A percentile compares a stretch with the other conserved stretches of the same genome.
Evolutionary conservation across 2,113 vertebrate species (phyloP).

Genomic region (Microtus richardsoni): DNA sequence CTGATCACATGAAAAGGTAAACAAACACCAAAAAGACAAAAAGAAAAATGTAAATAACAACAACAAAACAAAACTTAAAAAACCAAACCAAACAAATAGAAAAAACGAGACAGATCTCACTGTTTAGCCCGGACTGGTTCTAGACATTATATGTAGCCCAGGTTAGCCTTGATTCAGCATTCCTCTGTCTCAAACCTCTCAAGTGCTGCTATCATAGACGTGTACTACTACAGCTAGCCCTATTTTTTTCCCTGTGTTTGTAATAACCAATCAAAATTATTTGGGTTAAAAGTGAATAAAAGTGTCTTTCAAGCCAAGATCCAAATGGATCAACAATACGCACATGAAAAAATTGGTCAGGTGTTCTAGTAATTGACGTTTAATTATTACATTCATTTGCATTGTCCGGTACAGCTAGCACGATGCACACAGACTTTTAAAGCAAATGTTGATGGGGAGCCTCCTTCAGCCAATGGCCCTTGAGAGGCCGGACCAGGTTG

Average conservation of each 20-base stretch:
- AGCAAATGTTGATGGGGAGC: neutral
- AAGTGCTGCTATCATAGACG: neutral
- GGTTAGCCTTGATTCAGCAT: neutral
- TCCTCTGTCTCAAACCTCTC: neutral
- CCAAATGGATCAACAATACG: neutral
- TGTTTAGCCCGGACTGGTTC: neutral
- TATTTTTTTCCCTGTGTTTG: neutral
- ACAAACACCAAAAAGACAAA: neutral
- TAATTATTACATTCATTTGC: neutral
- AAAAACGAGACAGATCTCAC: neutral
- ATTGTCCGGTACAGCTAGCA: neutral
- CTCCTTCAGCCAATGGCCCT: no score
- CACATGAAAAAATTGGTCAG: neutral
- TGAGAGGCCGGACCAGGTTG: no score
- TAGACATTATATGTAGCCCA: neutral
- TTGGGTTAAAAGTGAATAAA: neutral
- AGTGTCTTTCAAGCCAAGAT: neutral
- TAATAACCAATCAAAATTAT: neutral
- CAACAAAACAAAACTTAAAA: neutral
- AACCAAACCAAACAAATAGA: neutral
- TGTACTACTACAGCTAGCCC: neutral
- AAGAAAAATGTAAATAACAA: neutral
- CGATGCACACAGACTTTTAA: neutral
- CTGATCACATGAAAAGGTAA: neutral
- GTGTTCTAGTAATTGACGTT: neutral